Base-by-base conservation (phyloP, 2,797 vertebrate genomes). In the Vespertilio murinus region DNA sequence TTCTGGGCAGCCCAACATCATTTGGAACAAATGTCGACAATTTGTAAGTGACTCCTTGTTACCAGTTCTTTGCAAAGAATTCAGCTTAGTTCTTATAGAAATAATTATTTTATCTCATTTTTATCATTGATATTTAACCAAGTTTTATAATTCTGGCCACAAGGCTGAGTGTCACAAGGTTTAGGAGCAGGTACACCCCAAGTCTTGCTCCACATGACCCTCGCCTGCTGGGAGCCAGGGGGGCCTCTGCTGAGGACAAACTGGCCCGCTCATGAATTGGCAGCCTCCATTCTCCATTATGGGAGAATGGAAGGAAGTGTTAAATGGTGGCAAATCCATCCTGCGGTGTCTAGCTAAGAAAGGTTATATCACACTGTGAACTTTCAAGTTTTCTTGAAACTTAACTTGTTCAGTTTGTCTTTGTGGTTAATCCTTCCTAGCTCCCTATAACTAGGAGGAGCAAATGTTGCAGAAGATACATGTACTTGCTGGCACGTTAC, bases 241-340 rank as follows among this genome's bases (percentile, higher is more conserved):
- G 25, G 54, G n/a, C 49, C 25, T 35, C 10, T n/a, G n/a, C 25
- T 7, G 8, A 14, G 28, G 35, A 5, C 82, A 3, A 1, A 30
- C 8, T 8, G 8, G 5, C 12, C 33, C 0, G 1, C n/a, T 0
- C 1, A 1, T 6, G 28, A 9, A 33, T 16, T 30, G 7, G 30
- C 1, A 0, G 42, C 73, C 11, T 59, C 56, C 2, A 13, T 59
- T 59, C 56, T 59, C 25, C 23, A 59, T 61, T 47, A 7, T 0
- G 14, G 28, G 67, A 40, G 59, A 65, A 45, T 28, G 23, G n/a
- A 52, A 70, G 59, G 54, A 77, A 38, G 28, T 79, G 33, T 86
- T 28, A 2, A 65, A 16, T 54, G 61, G 69, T 13, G 67, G 71
- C 52, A 75, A 20, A 35, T 65, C 54, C 3, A 1, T 65, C 30